These are phyloP conservation scores for Trimorus sp. DNA, from an alignment of 2,888 invertebrate species.

Conservation along the genomic window DNA sequence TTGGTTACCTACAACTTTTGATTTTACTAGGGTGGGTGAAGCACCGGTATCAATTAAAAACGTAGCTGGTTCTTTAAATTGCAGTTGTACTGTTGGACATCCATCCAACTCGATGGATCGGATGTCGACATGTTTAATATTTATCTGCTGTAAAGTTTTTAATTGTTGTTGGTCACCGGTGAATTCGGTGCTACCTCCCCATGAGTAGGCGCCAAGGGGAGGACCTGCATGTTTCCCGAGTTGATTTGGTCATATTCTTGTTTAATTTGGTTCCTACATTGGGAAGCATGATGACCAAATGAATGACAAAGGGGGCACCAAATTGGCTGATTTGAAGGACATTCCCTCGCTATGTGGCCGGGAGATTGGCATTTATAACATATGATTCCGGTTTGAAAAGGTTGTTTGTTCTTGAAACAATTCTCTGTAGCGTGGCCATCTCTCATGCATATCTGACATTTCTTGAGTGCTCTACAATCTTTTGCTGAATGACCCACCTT, in stretches of 20 bases:
- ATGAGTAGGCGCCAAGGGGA: too few relatives aligned
- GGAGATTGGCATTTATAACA: not conserved
- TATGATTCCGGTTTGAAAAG: not conserved
- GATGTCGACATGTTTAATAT: too few relatives aligned
- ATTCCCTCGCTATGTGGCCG: not conserved
- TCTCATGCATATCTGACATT: not conserved
- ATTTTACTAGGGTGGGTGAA: too few relatives aligned
- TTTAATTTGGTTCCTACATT: not conserved
- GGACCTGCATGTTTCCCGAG: too few relatives aligned
- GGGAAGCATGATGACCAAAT: not conserved
- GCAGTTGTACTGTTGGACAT: not conserved
- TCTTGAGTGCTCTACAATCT: not conserved
- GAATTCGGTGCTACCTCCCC: too few relatives aligned
- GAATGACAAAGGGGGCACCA: not conserved
- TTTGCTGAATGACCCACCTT: not conserved
- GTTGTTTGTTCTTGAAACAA: not conserved
- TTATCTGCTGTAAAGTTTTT: too few relatives aligned
- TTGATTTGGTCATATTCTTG: not conserved
- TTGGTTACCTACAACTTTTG: too few relatives aligned
- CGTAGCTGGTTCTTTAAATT: slow-evolving; percentile 10
- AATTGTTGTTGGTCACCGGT: not conserved
- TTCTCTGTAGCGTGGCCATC: not conserved
- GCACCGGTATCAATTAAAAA: slow-evolving; percentile 13
- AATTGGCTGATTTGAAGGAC: not conserved
- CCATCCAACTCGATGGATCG: not conserved